Base-by-base conservation (phyloP, 2,888 invertebrate species). In the Pterostichus madidus region DNA sequence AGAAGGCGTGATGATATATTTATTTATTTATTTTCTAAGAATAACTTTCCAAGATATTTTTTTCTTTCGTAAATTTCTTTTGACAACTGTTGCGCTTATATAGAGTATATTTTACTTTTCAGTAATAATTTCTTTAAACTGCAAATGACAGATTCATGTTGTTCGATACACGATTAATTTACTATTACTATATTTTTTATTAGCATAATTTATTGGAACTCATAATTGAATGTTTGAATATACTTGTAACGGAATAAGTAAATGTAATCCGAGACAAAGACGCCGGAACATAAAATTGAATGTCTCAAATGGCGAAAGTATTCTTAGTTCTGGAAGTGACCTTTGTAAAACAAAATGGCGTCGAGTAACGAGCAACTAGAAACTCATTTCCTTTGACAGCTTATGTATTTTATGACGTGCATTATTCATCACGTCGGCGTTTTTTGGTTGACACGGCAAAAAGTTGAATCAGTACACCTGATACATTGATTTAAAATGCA, bases 401-500 rank as follows among this genome's bases (percentile, higher is more conserved):
- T 75, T 75, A 75, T 52, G 75, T 75, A 75, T 75, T 52, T 52
- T 75, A 75, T 75, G 52, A 75, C 52, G n/a, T 75, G 52, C 49
- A 75, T 75, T 75, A 75, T 75, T 75, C 75, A 75, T 52, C 49
- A 49, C 8, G 75, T 13, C 32, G 11, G 17, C 52, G 75, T 52
- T 75, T 75, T 75, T 75, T 52, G 46, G 46, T 39, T 46, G 71
- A 71, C 71, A 46, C 17, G 46, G 5, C 46, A 24, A 17, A 71
- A 46, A 71, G 71, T 46, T 46, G 46, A 71, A 71, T 71, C 17
- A 46, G 44, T 71, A 15, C 52, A 75, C 75, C 75, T 52, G 75
- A 75, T 75, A 75, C 52, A 75, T 75, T 75, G 52, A 75, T 75
- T 77, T 56, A 77, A 77, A 77, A 77, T 77, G 56, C 24, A 77